Conservation (phyloP, 2,888 invertebrate genomes). For the Germaria angustata region DNA sequence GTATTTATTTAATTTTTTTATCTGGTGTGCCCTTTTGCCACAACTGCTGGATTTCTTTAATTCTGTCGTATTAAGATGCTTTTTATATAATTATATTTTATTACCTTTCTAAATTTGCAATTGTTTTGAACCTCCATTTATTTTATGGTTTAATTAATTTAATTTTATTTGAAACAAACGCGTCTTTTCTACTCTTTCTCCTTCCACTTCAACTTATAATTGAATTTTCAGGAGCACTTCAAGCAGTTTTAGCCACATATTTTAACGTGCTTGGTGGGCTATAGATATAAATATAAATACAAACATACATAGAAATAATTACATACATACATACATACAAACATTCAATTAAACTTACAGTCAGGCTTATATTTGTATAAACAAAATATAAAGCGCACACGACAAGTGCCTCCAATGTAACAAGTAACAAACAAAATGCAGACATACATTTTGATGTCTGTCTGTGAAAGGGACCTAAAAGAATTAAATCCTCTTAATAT, state of each 20-base stretch:
- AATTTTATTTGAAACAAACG: conserved; percentile 63
- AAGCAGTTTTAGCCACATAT: conserved; percentile 36
- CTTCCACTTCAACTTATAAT: conserved; percentile 48
- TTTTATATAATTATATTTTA: conserved; percentile 51
- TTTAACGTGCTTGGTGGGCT: conserved; percentile 17
- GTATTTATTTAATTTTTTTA: background rate
- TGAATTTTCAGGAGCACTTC: conserved; percentile 58
- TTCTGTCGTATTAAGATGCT: conserved; percentile 17
- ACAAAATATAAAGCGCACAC: conserved; percentile 37
- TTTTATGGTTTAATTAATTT: conserved; percentile 66
- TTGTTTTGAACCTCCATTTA: conserved; percentile 60
- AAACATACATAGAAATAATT: too few relatives aligned
- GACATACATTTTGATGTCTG: conserved; percentile 26
- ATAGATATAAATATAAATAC: background rate
- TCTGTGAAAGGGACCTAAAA: background rate
- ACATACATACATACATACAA: background rate
- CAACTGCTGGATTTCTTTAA: background rate
- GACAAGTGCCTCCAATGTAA: conserved; percentile 48
- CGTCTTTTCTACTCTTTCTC: conserved; percentile 22
- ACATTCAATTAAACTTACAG: background rate
- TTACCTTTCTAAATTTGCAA: conserved; percentile 53
- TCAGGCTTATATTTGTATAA: background rate
- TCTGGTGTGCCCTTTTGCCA: background rate
- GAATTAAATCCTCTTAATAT: conserved; percentile 39
- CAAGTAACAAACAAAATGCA: conserved; percentile 40